Base-by-base conservation (phyloP, 1,140 invertebrate species). In the Chionoecetes opilio region DNA sequence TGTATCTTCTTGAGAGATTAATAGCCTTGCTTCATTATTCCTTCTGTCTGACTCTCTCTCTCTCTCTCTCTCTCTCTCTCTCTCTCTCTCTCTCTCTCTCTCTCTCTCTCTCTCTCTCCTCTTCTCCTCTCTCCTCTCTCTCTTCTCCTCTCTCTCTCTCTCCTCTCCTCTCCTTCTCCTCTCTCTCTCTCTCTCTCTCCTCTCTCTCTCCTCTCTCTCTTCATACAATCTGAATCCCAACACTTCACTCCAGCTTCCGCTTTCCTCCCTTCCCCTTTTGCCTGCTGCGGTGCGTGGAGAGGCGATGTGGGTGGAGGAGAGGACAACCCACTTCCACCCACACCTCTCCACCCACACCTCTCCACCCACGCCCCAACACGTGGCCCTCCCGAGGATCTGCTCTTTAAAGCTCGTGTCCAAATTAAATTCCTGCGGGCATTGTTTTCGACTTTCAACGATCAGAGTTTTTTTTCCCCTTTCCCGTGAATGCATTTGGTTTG, bases 371-470 rank as follows among this genome's bases (percentile, higher is more conserved):
- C 41, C 41, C 63, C n/a, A 75, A 1, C 63, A 75, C 63, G 63
- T 75, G 63, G 63, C 63, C 63, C 63, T 75, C n/a, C n/a, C 63
- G 21, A 75, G 63, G n/a, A 75, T 26, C n/a, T 75, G n/a, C 63
- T 75, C 63, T 75, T 75, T 75, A 75, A 75, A 75, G 63, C 21
- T 75, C 63, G 63, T 75, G 26, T 75, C 26, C 63, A 75, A 75
- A 75, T 75, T 75, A 75, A 75, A 75, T n/a, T 75, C 63, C 63
- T 75, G 26, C 63, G 63, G 63, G 63, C n/a, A 75, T 75, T 75
- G 63, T 75, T 75, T 26, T 75, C 26, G 63, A 75, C 63, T n/a
- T 75, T 26, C 63, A 75, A 26, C 63, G 63, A 75, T 75, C 63
- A 75, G n/a, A 21, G 21, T 26, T 75, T 75, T 75, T 75, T n/a